phyloP scores from a whole-genome alignment of 2,888 invertebrate genomes.

The Ctena decussata region DNA sequence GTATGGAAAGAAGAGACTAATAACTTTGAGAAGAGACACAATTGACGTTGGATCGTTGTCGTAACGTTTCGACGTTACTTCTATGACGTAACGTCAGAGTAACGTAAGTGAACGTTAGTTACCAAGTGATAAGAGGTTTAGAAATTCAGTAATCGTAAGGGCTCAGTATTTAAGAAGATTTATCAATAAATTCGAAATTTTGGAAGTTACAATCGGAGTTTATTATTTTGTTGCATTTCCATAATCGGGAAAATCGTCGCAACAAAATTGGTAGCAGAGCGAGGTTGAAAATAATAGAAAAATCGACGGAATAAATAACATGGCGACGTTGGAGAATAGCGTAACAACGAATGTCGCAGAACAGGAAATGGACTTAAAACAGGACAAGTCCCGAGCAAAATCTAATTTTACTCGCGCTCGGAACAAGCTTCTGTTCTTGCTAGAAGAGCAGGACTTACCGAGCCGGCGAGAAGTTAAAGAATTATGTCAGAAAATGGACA shows the following conservation, averaged over 20 bases:
- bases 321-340: background rate
- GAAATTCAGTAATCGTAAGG: too few relatives aligned
- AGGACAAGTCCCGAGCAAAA: conserved; percentile 1
- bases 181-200: background rate
- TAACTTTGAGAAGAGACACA: too few relatives aligned
- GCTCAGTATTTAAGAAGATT: background rate
- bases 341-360: background rate
- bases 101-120: too few relatives aligned
- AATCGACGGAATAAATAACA: background rate
- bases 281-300: background rate
- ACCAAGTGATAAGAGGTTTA: too few relatives aligned
- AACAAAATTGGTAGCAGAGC: conserved; percentile 9
- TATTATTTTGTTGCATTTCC: background rate
- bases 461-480: background rate
- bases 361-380: background rate
- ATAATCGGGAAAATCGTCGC: conserved; percentile 1
- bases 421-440: background rate
- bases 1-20: too few relatives aligned
- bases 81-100: too few relatives aligned
- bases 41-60: too few relatives aligned
- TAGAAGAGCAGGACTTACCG: conserved; percentile 5
- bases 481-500: conserved; percentile 1
- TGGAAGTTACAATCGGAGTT: background rate
- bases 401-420: background rate
- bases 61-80: too few relatives aligned